Percentiles rank a stretch among this genome's conserved stretches.
phyloP scores from a whole-genome alignment of 1,140 invertebrate species.

The Dolichoris vasculosae region DNA sequence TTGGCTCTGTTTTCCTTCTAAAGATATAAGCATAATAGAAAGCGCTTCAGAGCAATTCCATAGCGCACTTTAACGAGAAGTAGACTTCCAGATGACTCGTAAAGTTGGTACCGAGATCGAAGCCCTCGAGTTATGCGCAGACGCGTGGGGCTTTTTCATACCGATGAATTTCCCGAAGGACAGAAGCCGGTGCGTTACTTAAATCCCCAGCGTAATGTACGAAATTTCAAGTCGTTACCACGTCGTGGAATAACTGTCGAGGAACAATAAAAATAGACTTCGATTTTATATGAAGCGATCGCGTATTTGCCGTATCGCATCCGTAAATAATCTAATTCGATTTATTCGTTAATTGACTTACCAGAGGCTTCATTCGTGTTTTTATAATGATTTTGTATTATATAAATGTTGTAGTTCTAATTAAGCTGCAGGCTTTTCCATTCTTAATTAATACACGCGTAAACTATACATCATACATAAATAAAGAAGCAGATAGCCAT shows the following conservation, averaged over 20 bases:
- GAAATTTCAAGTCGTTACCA: conserved; percentile 1
- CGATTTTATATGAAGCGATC: not conserved
- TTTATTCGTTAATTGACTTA: not conserved
- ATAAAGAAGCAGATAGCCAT: too few relatives aligned
- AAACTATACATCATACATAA: too few relatives aligned
- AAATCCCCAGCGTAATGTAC: not conserved
- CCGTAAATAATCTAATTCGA: not conserved
- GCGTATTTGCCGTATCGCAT: not conserved
- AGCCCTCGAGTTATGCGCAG: not conserved
- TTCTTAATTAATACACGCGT: too few relatives aligned
- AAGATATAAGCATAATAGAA: too few relatives aligned
- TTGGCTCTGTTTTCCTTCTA: too few relatives aligned
- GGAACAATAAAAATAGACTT: not conserved
- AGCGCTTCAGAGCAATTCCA: too few relatives aligned
- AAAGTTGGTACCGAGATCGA: not conserved
- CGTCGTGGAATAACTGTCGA: not conserved
- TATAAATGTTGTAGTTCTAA: too few relatives aligned
- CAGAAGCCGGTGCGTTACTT: not conserved
- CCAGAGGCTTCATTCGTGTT: too few relatives aligned
- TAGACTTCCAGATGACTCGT: conserved; percentile 2
- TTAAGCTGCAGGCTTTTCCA: too few relatives aligned
- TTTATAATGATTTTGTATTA: too few relatives aligned
- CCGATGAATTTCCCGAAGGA: not conserved
- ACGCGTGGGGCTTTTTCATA: not conserved
- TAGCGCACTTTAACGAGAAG: not conserved